Evolutionary conservation across 2,113 vertebrate species (phyloP).

Genomic region (Sander lucioperca): DNA sequence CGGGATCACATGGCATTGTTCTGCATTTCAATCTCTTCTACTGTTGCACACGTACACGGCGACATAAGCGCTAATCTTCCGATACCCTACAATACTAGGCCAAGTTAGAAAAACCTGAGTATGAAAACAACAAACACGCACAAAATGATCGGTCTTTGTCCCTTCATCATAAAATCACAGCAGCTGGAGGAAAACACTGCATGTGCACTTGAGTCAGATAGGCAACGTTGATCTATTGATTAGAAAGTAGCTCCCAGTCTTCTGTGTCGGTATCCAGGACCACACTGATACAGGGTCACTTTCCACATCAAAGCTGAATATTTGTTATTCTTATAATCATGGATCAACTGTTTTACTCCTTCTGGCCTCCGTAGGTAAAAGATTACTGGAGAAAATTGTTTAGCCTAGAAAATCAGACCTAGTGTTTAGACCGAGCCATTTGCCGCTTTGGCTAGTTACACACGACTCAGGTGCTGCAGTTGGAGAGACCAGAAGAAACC

Average conservation of each 20-base stretch:
- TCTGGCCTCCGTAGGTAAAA: neutral
- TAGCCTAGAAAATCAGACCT: neutral
- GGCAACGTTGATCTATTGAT: constrained; percentile 6
- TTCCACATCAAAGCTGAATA: constrained; percentile 2
- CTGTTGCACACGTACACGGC: constrained; percentile 21
- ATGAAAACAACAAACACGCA: constrained; percentile 47
- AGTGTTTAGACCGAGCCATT: neutral
- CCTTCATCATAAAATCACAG: constrained; percentile 36
- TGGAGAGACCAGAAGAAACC: neutral
- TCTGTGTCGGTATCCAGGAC: neutral
- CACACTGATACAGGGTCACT: neutral
- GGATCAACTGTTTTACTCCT: neutral
- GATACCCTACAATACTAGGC: constrained; percentile 32
- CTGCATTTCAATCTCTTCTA: constrained; percentile 30
- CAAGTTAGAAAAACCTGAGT: constrained; percentile 73
- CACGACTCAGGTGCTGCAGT: constrained; percentile 3
- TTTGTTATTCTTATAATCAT: neutral
- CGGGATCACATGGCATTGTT: constrained; percentile 24
- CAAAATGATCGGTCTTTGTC: constrained; percentile 9
- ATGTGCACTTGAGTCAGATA: constrained; percentile 38
- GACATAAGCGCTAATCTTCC: constrained; percentile 14
- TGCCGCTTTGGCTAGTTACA: constrained; percentile 35
- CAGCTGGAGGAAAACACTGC: constrained; percentile 45
- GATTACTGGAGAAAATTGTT: neutral
- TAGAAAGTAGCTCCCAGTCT: neutral